Percentiles rank a stretch among this genome's conserved stretches.
phyloP scores from a whole-genome alignment of 2,113 vertebrate genomes.

The Peucedramus taeniatus region DNA sequence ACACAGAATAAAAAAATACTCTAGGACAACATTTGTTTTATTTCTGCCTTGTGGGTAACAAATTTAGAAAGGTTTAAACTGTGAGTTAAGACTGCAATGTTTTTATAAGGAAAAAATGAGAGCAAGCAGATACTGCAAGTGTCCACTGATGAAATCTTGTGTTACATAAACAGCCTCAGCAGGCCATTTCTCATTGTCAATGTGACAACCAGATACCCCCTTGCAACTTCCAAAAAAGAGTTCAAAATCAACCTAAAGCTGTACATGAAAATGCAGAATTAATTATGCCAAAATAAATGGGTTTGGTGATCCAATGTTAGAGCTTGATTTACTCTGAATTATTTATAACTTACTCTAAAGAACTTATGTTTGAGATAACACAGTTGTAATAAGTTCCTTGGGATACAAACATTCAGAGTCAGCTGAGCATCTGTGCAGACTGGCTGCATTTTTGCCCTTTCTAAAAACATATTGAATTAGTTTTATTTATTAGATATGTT shows the following conservation, averaged over 20 bases:
- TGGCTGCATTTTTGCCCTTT: background rate
- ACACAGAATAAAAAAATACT: background rate
- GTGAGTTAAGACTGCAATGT: background rate
- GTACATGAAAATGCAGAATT: background rate
- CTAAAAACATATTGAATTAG: background rate
- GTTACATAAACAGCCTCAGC: slow-evolving; percentile 9
- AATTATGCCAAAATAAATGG: background rate
- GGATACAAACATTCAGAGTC: background rate
- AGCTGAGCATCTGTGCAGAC: background rate
- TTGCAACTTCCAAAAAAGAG: background rate
- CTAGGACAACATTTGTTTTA: background rate
- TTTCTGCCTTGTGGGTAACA: background rate
- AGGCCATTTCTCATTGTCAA: background rate
- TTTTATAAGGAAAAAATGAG: background rate
- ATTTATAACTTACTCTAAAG: background rate
- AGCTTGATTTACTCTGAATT: background rate
- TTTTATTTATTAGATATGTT: background rate
- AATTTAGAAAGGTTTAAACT: background rate
- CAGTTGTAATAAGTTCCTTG: background rate
- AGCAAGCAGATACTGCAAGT: background rate
- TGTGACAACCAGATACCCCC: background rate
- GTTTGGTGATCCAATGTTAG: background rate
- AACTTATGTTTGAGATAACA: background rate
- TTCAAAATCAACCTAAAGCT: background rate
- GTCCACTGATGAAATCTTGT: background rate